Evolutionary conservation across 2,113 vertebrate species (phyloP), one percentile per base, ranked within the genome.

Genomic region (Malurus elegans): DNA sequence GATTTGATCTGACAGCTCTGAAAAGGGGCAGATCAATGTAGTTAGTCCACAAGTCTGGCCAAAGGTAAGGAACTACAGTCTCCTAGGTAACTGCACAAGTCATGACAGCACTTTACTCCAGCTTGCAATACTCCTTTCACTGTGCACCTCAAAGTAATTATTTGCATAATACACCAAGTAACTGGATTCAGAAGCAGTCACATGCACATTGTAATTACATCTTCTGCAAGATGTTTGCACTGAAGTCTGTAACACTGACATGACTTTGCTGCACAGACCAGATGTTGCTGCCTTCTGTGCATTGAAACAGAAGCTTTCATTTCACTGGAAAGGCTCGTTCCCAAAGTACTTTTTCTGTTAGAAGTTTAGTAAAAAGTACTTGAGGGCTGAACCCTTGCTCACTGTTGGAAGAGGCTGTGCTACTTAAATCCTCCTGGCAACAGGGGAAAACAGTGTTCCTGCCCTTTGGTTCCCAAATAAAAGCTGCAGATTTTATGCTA

Each of bases 1-100:
- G 96, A 99, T 98, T 98, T 99, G 99, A 95, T 99, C 99, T 2
- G 98, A 98, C 82, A 99, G 98, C 65, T 99, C 99, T 99, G 84
- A 14, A 53, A 62, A 85, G 42, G 65, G 44, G 62, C 2, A 20
- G 9, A 64, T 78, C 64, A 29, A 6, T 15, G n/a, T 5, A 2
- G n/a, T 93, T 57, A 90, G n/a, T 44, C 29, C 64, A 36, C 47
- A 82, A 31, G 53, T 42, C 54, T 17, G 16, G n/a, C 23, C 34
- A 69, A 83, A 73, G 60, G 2, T 1, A 66, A 93, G 58, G 36
- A 58, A 74, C 42, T 90, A 58, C 50, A 64, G 28, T 18, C 54
- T 88, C 40, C 26, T n/a, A 8, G 18, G 42, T 40, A 58, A 90
- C 53, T 26, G 38, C 45, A 79, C 66, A 83, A 88, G 36, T 73